A percentile compares a stretch with the other conserved stretches of the same genome.
phyloP scores from a whole-genome alignment of 2,797 vertebrate genomes.

The Sorex maritimensis region DNA sequence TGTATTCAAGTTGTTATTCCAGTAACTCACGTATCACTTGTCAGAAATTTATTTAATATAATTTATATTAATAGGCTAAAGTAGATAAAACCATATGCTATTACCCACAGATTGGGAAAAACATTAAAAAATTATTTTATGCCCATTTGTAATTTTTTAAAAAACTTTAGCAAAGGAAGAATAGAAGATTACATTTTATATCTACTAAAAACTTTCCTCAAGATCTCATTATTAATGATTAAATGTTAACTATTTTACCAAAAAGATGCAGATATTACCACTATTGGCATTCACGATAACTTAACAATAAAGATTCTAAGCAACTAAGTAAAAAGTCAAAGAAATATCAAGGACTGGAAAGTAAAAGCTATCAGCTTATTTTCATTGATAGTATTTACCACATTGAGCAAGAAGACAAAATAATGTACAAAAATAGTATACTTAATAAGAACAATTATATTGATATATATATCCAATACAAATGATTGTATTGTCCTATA shows the following conservation, averaged over 20 bases:
- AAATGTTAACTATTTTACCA: neutral
- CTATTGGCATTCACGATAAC: neutral
- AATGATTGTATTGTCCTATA: constrained; percentile 5
- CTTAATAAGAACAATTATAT: neutral
- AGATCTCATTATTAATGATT: constrained; percentile 18
- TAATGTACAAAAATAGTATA: neutral
- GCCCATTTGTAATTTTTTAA: constrained; percentile 15
- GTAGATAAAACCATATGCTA: constrained; percentile 29
- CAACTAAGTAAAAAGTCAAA: neutral
- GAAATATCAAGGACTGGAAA: constrained; percentile 35
- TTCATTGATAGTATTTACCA: neutral
- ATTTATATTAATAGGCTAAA: constrained; percentile 36
- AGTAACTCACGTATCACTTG: constrained; percentile 6
- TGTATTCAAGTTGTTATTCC: neutral
- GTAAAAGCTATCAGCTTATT: neutral
- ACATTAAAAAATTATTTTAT: constrained; percentile 50
- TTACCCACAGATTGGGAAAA: neutral
- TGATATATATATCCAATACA: constrained; percentile 5
- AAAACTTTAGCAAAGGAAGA: neutral
- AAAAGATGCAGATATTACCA: neutral
- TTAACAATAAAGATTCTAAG: neutral
- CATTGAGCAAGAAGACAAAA: constrained; percentile 17
- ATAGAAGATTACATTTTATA: constrained; percentile 8
- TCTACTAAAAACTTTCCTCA: constrained; percentile 14
- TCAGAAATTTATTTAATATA: constrained; percentile 35